These are phyloP conservation scores for Tiphia femorata DNA, from an alignment of 2,888 invertebrate genomes.

Conservation along the genomic window DNA sequence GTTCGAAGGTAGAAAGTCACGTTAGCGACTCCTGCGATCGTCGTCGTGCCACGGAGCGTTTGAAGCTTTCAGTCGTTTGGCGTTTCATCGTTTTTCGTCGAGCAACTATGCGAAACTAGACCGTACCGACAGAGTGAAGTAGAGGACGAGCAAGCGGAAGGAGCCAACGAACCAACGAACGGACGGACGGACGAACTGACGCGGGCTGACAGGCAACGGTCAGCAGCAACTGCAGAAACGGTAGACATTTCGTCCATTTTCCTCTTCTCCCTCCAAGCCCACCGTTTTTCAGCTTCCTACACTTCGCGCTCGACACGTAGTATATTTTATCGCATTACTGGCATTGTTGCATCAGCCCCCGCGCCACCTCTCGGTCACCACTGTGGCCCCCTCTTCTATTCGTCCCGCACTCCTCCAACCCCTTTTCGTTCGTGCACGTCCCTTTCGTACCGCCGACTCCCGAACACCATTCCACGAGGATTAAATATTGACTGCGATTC, in stretches of 20 bases:
- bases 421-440: conserved; percentile 31
- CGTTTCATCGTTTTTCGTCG: conserved; percentile 37
- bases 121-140: conserved; percentile 33
- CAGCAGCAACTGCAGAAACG: conserved; percentile 38
- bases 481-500: conserved; percentile 68
- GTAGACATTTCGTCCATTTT: conserved; percentile 49
- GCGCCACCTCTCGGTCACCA: conserved; percentile 30
- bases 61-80: conserved; percentile 19
- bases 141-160: conserved; percentile 21
- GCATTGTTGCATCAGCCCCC: conserved; percentile 61
- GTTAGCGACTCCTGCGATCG: no score
- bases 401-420: conserved; percentile 33
- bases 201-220: conserved; percentile 41
- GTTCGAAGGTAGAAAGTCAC: no score
- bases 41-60: no score
- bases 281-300: no score
- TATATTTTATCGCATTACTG: conserved; percentile 65
- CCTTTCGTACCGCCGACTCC: conserved; percentile 47
- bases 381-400: not conserved
- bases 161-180: conserved; percentile 22
- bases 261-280: conserved; percentile 20
- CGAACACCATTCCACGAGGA: conserved; percentile 64
- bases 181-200: conserved; percentile 22
- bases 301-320: conserved; percentile 50
- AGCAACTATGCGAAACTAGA: conserved; percentile 34